Evolutionary conservation across 2,888 invertebrate species (phyloP), one percentile per base, ranked within the genome.

Genomic region (Ichneumon xanthorius): DNA sequence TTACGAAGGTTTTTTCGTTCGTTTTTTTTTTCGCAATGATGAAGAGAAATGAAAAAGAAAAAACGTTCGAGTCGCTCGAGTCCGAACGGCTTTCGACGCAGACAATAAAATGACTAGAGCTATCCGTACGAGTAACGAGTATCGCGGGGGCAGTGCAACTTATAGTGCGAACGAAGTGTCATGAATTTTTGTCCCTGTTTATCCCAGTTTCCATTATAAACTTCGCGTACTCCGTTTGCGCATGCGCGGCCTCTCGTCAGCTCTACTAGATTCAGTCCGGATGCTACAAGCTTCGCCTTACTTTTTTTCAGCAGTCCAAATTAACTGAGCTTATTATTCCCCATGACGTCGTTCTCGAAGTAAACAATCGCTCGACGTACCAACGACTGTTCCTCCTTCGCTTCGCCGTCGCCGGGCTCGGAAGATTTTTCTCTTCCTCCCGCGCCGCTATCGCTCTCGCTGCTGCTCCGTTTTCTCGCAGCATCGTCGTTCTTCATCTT

Each of bases 281-380:
- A 48, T 68, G 65, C 50, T 72, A 53, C 67, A 33, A 45, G 48
- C 22, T 72, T 76, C 0, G 40, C 63, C n/a, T 22, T 16, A 45
- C 22, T 22, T 19, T 30, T 45, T 45, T 11, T 45, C 2, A 26
- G 16, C 11, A 48, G 55, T 6, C 65, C 26, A 19, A 80, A 88
- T 91, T 93, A 93, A 88, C 92, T 92, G 75, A 89, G 77, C 87
- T 88, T 92, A 48, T 90, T 90, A 26, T 87, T 84, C 82, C 90
- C 89, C 55, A 89, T 91, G 45, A 91, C 90, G 75, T 93, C 90
- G 67, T 90, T 92, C 85, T 92, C 88, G 84, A 89, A 92, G 86
- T 92, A 92, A 65, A 84, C 85, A 82, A 93, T 89, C 65, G 92
- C 93, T 67, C 88, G 90, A 50, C 90, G 87, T 14, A 94, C 88